phyloP scores from a whole-genome alignment of 2,797 vertebrate genomes.

The Hydrophis major region DNA sequence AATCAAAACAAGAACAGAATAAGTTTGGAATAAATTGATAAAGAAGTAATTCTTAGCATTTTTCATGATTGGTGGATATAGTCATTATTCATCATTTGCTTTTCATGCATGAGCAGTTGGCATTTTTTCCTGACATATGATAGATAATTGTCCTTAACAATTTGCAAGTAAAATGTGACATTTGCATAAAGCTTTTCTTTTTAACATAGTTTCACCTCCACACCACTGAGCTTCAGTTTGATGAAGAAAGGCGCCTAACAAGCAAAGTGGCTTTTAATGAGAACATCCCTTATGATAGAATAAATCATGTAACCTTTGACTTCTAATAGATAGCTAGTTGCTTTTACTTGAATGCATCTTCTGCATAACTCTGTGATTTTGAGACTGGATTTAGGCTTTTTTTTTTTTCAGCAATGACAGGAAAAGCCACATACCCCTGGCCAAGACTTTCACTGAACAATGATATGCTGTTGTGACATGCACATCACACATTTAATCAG shows the following conservation, averaged over 20 bases:
- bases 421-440: background rate
- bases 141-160: conserved; percentile 60
- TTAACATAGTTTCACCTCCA: conserved; percentile 61
- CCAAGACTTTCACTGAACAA: conserved; percentile 18
- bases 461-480: conserved; percentile 47
- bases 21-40: conserved; percentile 54
- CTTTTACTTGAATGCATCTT: conserved; percentile 24
- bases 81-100: conserved; percentile 53
- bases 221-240: conserved; percentile 29
- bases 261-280: conserved; percentile 37
- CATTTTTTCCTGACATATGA: conserved; percentile 55
- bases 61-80: conserved; percentile 55
- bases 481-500: conserved; percentile 57
- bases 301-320: conserved; percentile 41
- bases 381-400: background rate
- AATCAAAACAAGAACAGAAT: conserved; percentile 55
- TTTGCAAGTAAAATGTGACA: conserved; percentile 72
- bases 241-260: conserved; percentile 41
- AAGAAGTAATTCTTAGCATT: conserved; percentile 58
- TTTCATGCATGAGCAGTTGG: conserved; percentile 57
- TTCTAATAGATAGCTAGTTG: conserved; percentile 29
- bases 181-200: conserved; percentile 65
- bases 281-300: conserved; percentile 14
- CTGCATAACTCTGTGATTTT: conserved; percentile 14
- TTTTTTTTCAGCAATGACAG: background rate